Conservation (phyloP, 2,797 vertebrate species). For the Nasua narica region DNA sequence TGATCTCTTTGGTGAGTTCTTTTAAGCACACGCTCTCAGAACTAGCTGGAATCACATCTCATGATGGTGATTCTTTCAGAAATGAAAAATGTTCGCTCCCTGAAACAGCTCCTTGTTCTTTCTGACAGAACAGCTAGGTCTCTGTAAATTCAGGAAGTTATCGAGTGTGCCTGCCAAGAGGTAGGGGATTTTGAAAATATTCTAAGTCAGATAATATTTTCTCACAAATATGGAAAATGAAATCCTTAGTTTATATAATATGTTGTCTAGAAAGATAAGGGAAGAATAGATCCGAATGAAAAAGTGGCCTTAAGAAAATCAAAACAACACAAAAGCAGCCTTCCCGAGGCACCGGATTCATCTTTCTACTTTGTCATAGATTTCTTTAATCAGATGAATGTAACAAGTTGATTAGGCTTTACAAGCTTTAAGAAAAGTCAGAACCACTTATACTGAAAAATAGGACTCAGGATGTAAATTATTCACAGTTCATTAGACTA, state of each 20-base stretch:
- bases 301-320: neutral
- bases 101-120: conserved; percentile 41
- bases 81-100: conserved; percentile 36
- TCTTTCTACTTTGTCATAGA: conserved; percentile 63
- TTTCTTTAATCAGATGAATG: conserved; percentile 82
- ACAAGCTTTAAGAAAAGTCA: conserved; percentile 82
- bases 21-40: neutral
- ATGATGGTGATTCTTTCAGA: neutral
- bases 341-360: conserved; percentile 25
- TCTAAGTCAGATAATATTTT: conserved; percentile 39
- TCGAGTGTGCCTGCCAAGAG: neutral
- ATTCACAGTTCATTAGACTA: conserved; percentile 87
- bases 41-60: neutral
- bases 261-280: conserved; percentile 36
- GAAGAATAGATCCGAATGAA: conserved; percentile 28
- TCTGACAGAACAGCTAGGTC: conserved; percentile 34
- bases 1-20: neutral
- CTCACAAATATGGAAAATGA: conserved; percentile 13
- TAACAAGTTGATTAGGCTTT: conserved; percentile 82
- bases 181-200: conserved; percentile 48
- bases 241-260: neutral
- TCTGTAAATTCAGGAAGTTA: conserved; percentile 48
- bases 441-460: conserved; percentile 83
- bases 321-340: neutral
- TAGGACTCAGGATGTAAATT: conserved; percentile 84